Percentiles rank a stretch among this genome's conserved stretches.
Conservation (phyloP, 2,113 vertebrate genomes). For the Poeciliopsis retropinna region DNA sequence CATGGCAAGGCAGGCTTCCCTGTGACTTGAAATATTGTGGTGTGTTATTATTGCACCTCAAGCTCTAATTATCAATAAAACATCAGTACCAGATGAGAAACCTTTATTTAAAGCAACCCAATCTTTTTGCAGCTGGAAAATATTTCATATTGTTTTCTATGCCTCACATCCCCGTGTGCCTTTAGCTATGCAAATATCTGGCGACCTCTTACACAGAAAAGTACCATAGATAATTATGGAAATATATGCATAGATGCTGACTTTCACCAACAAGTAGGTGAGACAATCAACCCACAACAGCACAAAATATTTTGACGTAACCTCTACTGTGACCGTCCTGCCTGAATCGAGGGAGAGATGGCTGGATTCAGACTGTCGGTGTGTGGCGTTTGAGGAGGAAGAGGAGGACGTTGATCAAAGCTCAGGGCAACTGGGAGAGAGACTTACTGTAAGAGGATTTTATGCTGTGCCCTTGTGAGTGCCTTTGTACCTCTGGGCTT, state of each 20-base stretch:
- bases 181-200: conserved; percentile 53
- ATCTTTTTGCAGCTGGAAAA: not conserved
- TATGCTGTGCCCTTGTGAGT: conserved; percentile 42
- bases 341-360: conserved; percentile 6
- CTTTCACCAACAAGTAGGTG: conserved; percentile 48
- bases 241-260: conserved; percentile 48
- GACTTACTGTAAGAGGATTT: conserved; percentile 48
- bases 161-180: conserved; percentile 23
- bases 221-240: conserved; percentile 60
- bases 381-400: conserved; percentile 9
- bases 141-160: not conserved
- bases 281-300: conserved; percentile 28
- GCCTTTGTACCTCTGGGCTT: conserved; percentile 34
- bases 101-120: no score
- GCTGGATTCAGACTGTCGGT: conserved; percentile 9
- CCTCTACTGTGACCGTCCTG: conserved; percentile 31
- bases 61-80: not conserved
- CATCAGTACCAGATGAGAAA: not conserved
- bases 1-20: not conserved
- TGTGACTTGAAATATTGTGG: not conserved
- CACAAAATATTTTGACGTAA: conserved; percentile 33
- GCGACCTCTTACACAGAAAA: conserved; percentile 58
- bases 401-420: conserved; percentile 54
- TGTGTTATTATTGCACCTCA: not conserved
- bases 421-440: conserved; percentile 31